Conservation (phyloP, 2,888 invertebrate species). For the Liopterus haemorrhoidalis region DNA sequence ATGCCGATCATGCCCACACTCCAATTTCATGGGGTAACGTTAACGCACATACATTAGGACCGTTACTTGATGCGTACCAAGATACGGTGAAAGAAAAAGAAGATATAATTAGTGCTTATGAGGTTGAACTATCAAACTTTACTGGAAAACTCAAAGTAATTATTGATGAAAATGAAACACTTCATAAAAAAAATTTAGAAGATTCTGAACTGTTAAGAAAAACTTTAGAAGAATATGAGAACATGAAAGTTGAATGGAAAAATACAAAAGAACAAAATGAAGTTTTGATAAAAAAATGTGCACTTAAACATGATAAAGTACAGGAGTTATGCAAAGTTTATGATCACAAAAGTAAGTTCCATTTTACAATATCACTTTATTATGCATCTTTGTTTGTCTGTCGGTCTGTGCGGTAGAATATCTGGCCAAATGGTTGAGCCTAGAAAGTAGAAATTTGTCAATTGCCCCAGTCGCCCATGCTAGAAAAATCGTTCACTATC, state of each 20-base stretch:
- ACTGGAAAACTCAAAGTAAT: conserved; percentile 67
- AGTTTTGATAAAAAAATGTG: conserved; percentile 56
- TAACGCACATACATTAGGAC: conserved; percentile 61
- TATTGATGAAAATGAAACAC: conserved; percentile 61
- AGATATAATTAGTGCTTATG: conserved; percentile 63
- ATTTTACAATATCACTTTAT: neutral
- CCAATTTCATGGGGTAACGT: conserved; percentile 51
- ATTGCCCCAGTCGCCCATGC: too few species aligned
- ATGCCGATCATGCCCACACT: conserved; percentile 44
- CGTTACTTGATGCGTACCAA: conserved; percentile 72
- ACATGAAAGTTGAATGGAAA: conserved; percentile 44
- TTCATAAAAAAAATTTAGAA: conserved; percentile 52
- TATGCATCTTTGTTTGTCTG: neutral
- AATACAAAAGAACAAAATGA: conserved; percentile 42
- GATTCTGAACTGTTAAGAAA: conserved; percentile 45
- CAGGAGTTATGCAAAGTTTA: conserved; percentile 68
- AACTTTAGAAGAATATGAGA: conserved; percentile 44
- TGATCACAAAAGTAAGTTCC: conserved; percentile 60
- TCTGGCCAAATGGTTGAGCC: too few species aligned
- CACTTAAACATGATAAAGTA: conserved; percentile 64
- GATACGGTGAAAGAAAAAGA: conserved; percentile 73
- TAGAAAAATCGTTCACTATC: too few species aligned
- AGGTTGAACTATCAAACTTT: conserved; percentile 63
- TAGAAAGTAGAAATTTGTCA: too few species aligned
- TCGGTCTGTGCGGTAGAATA: too few species aligned